These are phyloP conservation scores for Notothenia rossii DNA, from an alignment of 2,113 vertebrate species.

Conservation along the genomic window DNA sequence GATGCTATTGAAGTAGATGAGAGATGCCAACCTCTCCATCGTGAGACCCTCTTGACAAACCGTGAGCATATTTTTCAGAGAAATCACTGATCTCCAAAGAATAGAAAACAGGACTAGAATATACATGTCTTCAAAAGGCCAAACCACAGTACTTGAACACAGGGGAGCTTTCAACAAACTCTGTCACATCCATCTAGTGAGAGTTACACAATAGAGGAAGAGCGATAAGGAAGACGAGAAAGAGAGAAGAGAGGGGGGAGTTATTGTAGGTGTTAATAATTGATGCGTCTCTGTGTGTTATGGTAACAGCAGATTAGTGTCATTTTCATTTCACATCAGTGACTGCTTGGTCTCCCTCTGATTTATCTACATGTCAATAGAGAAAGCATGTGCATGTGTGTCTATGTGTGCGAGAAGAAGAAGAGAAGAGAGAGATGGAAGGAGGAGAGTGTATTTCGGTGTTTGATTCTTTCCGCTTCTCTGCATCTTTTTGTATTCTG, in stretches of 20 bases:
- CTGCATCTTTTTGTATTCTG: conserved; percentile 73
- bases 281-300: conserved; percentile 68
- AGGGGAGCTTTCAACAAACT: conserved; percentile 68
- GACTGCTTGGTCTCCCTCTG: conserved; percentile 64
- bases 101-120: conserved; percentile 14
- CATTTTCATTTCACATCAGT: conserved; percentile 78
- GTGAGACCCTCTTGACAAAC: conserved; percentile 19
- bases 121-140: conserved; percentile 47
- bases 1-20: neutral
- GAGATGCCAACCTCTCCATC: neutral
- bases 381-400: conserved; percentile 30
- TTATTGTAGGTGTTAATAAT: conserved; percentile 77
- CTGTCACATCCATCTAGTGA: conserved; percentile 52
- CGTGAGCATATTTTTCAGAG: conserved; percentile 16
- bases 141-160: conserved; percentile 62
- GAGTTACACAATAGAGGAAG: conserved; percentile 47
- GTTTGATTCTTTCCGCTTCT: conserved; percentile 74
- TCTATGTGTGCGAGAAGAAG: conserved; percentile 19
- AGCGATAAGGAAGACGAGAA: conserved; percentile 47
- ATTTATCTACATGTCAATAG: conserved; percentile 75
- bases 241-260: conserved; percentile 24
- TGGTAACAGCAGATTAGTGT: conserved; percentile 77
- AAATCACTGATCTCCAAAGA: conserved; percentile 38
- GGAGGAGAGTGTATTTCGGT: conserved; percentile 73
- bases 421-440: conserved; percentile 16